These are phyloP conservation scores for Etia nguti DNA, from an alignment of 2,113 vertebrate species.

Conservation along the genomic window DNA sequence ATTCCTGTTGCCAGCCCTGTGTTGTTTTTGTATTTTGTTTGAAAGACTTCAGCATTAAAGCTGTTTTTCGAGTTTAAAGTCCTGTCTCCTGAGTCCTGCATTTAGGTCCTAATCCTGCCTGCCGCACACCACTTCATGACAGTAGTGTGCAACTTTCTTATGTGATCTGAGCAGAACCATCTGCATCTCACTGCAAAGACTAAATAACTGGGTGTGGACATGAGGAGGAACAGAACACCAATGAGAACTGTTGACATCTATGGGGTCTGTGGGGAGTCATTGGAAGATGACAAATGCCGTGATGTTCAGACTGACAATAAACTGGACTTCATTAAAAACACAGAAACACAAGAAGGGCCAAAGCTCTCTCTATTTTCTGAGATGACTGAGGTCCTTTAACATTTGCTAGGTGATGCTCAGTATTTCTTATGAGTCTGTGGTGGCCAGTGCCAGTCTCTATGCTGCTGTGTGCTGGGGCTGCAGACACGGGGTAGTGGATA, in stretches of 20 bases:
- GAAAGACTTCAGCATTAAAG: background rate
- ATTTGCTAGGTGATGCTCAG: background rate
- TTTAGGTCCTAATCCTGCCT: no score
- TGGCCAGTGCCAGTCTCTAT: background rate
- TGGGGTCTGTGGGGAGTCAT: background rate
- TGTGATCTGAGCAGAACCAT: background rate
- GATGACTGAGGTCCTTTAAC: background rate
- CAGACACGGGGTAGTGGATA: background rate
- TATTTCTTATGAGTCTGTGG: background rate
- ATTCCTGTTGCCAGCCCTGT: background rate
- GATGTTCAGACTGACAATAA: background rate
- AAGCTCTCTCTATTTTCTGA: background rate
- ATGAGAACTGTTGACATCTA: background rate
- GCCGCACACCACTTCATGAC: no score
- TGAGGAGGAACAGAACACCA: background rate
- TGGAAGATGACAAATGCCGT: background rate
- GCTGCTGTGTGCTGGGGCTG: background rate
- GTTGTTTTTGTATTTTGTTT: background rate
- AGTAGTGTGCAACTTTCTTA: background rate
- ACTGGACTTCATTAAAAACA: background rate
- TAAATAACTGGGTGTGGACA: fast-evolving
- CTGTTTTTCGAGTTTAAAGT: no score
- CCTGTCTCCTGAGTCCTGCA: no score
- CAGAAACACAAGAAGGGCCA: background rate
- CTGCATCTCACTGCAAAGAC: background rate